Conservation (phyloP, 2,888 invertebrate species). For the Chironomus riparius region DNA sequence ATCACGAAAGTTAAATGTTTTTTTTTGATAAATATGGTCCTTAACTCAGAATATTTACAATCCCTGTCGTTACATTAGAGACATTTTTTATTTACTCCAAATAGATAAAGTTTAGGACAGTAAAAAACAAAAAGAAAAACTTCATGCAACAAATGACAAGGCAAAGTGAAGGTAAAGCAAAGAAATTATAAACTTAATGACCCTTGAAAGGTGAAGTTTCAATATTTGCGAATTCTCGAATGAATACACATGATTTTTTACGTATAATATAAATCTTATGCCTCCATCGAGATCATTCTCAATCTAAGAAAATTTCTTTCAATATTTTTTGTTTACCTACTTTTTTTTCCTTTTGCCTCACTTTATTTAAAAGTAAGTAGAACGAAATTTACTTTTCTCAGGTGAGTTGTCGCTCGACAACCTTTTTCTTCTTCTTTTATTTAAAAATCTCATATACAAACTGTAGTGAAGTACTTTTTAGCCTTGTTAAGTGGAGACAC, state of each 20-base stretch:
- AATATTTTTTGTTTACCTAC: not conserved
- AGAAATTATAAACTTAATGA: conserved; percentile 4
- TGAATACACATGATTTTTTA: not conserved
- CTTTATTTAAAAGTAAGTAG: no score
- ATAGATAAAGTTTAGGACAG: no score
- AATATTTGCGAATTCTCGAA: not conserved
- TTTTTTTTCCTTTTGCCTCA: not conserved
- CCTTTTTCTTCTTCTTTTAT: no score
- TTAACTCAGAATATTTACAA: no score
- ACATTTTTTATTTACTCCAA: no score
- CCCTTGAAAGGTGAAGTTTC: not conserved
- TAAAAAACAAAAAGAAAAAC: no score
- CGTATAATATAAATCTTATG: not conserved
- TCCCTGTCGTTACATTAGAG: no score
- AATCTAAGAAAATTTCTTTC: not conserved
- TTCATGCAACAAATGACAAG: no score
- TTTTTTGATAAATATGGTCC: no score
- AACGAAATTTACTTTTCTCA: not conserved
- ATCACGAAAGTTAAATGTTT: no score
- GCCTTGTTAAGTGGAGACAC: no score
- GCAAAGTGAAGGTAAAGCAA: not conserved
- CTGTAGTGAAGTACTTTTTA: not conserved
- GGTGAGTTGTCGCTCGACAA: not conserved
- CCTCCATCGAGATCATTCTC: not conserved
- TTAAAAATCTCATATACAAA: not conserved